Base-by-base conservation (phyloP, 2,888 invertebrate genomes). In the Mechanitis mazaeus region DNA sequence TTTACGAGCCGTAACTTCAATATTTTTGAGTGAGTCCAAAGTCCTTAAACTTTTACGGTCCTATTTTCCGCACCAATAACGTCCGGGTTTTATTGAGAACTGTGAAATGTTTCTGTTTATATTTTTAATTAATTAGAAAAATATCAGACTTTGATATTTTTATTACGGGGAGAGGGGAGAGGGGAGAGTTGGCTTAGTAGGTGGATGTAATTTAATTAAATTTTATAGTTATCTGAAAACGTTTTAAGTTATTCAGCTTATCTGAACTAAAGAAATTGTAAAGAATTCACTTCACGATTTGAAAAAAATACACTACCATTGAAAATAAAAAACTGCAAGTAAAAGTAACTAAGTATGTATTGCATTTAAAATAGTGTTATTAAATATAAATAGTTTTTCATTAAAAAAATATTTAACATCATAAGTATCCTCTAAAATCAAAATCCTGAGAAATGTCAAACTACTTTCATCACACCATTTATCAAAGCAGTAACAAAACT, bases 11-110 rank as follows among this genome's bases (percentile, higher is more conserved):
- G 78, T 79, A 80, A 83, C 82, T 72, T 79, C 82, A 83, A 85
- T 88, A 88, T 86, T 89, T 87, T 87, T 84, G 81, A 87, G 83
- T 80, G 80, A 84, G 84, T 87, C 84, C 84, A 79, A 85, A 87
- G 85, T 85, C 86, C 87, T 89, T 85, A 85, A 87, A 86, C 69
- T 87, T 89, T 88, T 89, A 89, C 80, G 77, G 74, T 69, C 73
- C 74, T 81, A 75, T 85, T 87, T 87, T 89, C 87, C 82, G 81
- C 83, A 75, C 78, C 83, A 78, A 81, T 85, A 83, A 81, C 83
- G 76, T 75, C 68, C 69, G 73, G 73, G 82, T 87, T 87, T 88
- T 87, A 87, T 84, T 78, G 78, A 63, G 58, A 65, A 76, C 71
- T 69, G 77, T 85, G 83, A 85, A 87, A 78, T 76, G 72, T 77